Conservation (phyloP, 2,888 invertebrate genomes). For the Schrankia costaestrigalis region DNA sequence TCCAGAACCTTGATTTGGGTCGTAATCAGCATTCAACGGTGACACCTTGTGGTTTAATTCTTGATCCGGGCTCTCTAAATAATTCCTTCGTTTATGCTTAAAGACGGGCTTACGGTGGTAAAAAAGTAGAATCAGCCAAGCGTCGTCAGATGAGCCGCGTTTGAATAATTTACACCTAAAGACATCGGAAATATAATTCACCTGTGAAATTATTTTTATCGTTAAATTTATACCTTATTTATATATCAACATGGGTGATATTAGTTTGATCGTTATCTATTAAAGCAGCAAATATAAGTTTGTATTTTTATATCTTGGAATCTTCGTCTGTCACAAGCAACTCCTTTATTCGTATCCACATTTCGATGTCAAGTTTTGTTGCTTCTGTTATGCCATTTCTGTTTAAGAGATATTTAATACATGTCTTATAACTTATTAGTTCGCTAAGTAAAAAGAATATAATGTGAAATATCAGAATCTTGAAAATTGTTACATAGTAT, state of each 20-base stretch:
- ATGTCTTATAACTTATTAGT: constrained; percentile 54
- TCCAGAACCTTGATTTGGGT: constrained; percentile 34
- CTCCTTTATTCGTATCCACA: constrained; percentile 59
- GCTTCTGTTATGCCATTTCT: constrained; percentile 46
- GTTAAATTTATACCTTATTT: constrained; percentile 23
- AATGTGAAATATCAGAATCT: too few species aligned
- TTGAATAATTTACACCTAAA: constrained; percentile 78
- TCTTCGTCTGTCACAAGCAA: constrained; percentile 56
- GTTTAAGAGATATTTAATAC: constrained; percentile 54
- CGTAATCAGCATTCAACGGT: constrained; percentile 49
- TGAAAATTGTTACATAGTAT: too few species aligned
- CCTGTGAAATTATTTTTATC: constrained; percentile 18
- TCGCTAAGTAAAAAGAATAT: constrained; percentile 30
- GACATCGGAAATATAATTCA: constrained; percentile 55
- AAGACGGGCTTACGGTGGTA: constrained; percentile 61
- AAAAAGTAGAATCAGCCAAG: constrained; percentile 61
- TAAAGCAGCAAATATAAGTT: constrained; percentile 23
- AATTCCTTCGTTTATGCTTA: constrained; percentile 66
- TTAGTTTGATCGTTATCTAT: constrained; percentile 9
- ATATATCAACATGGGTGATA: constrained; percentile 20
- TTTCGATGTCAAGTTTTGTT: constrained; percentile 61
- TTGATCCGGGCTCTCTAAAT: constrained; percentile 55
- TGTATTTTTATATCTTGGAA: constrained; percentile 49
- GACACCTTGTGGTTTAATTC: constrained; percentile 55
- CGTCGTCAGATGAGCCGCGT: constrained; percentile 61